phyloP scores from a whole-genome alignment of 2,888 invertebrate genomes.

The Dolomedes plantarius region DNA sequence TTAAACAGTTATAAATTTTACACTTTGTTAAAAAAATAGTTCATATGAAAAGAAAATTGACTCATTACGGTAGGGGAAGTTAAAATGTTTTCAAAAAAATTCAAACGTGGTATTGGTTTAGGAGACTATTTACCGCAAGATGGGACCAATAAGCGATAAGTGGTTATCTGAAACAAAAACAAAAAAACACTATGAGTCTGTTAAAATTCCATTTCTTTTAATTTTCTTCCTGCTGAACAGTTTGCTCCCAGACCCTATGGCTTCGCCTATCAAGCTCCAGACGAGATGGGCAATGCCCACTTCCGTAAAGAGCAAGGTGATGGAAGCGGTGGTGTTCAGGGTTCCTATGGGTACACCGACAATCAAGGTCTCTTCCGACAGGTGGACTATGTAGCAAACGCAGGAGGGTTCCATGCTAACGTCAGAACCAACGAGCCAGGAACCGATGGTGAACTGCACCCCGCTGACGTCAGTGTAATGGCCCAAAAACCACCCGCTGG shows the following conservation, averaged over 20 bases:
- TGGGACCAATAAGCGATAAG: too few relatives aligned
- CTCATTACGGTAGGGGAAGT: too few relatives aligned
- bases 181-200: too few relatives aligned
- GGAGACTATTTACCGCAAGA: too few relatives aligned
- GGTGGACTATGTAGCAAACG: constrained; percentile 27
- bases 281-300: neutral
- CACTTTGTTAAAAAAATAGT: too few relatives aligned
- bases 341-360: constrained; percentile 44
- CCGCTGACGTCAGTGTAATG: constrained; percentile 12
- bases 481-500: neutral
- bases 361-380: constrained; percentile 33
- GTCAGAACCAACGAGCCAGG: constrained; percentile 43
- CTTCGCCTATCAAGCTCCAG: constrained; percentile 30
- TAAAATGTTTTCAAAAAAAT: too few relatives aligned
- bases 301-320: constrained; percentile 33
- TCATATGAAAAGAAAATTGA: too few relatives aligned
- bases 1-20: too few relatives aligned
- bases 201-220: too few relatives aligned
- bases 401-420: constrained; percentile 29
- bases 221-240: neutral
- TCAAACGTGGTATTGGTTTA: too few relatives aligned
- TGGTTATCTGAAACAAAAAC: too few relatives aligned
- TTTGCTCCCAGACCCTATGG: constrained; percentile 34
- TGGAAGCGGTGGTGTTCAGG: constrained; percentile 22
- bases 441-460: neutral